Evolutionary conservation across 64 coral and sea anemone species (phyloP), one percentile per base, ranked within the genome.

Genomic region (Actinia tenebrosa): DNA sequence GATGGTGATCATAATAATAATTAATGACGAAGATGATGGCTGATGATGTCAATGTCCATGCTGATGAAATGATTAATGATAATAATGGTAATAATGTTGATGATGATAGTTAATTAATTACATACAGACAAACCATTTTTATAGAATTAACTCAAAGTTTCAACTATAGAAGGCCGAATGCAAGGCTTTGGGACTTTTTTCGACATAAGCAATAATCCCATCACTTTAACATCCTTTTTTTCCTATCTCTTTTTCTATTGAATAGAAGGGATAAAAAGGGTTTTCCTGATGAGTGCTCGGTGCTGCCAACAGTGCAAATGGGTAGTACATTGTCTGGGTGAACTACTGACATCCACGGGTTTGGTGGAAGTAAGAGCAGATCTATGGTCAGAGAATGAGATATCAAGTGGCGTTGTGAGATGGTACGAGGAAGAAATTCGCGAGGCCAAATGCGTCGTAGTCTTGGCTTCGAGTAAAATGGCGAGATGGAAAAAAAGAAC

Each of bases 381-480:
- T 18, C 27, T 97, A 68, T 93, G 91, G 94, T 86, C 79, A 56
- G 87, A 84, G 1, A 71, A 86, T 7, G 94, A 97, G 37, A 91
- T 97, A 19, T 45, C 92, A 16, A 87, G 88, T 45, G 86, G 90
- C 75, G 86, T 93, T 52, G 71, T 91, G 10, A 54, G 89, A 23
- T 97, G 92, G 85, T 97, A 97, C 56, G 94, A 91, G 80, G 89
- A 89, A 47, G 89, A 97, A 63, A 89, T 97, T 42, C 79, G 69
- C 23, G 56, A 88, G 19, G 91, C 94, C 11, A 85, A 97, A 18
- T 93, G 94, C 68, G 94, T 97, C 4, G 68, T 90, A 4, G 85
- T 97, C 9, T 75, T 97, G 14, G 91, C 80, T 27, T 89, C 83
- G 0, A 46, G 46, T 60, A 75, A 60, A 30, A 89, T 92, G 94